Conservation (phyloP, 2,888 invertebrate species). For the Rotaria sp. region DNA sequence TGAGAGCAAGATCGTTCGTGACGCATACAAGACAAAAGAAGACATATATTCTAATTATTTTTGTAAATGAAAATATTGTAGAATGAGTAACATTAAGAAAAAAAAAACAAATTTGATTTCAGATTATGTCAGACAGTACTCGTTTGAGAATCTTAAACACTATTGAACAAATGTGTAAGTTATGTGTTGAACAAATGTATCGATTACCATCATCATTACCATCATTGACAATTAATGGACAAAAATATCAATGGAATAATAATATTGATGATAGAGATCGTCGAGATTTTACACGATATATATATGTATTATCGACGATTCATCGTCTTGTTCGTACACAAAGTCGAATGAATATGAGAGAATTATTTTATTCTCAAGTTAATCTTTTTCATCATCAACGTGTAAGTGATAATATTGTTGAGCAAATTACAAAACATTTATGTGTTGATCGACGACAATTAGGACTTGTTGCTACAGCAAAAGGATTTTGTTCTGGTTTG, state of each 20-base stretch:
- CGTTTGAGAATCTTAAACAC: background rate
- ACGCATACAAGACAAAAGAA: too few relatives aligned
- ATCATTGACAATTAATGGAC: background rate
- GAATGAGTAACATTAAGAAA: too few relatives aligned
- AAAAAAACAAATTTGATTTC: background rate
- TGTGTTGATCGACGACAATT: constrained; percentile 2
- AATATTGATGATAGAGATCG: background rate
- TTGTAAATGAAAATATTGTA: too few relatives aligned
- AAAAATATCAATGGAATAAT: background rate
- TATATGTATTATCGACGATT: background rate
- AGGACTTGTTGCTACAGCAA: background rate
- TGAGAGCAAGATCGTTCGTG: too few relatives aligned
- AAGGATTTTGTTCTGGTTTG: background rate
- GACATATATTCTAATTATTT: too few relatives aligned
- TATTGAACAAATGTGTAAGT: background rate
- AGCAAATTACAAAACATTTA: background rate
- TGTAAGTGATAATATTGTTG: background rate
- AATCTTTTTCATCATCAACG: constrained; percentile 8
- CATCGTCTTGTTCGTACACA: constrained; percentile 15
- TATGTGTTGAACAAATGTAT: constrained; percentile 8
- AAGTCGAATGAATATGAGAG: background rate
- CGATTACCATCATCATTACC: background rate
- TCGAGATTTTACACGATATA: background rate
- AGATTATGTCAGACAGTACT: background rate
- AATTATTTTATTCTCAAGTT: background rate